phyloP scores from a whole-genome alignment of 2,797 vertebrate species.

The Pseudochirops corinnae region DNA sequence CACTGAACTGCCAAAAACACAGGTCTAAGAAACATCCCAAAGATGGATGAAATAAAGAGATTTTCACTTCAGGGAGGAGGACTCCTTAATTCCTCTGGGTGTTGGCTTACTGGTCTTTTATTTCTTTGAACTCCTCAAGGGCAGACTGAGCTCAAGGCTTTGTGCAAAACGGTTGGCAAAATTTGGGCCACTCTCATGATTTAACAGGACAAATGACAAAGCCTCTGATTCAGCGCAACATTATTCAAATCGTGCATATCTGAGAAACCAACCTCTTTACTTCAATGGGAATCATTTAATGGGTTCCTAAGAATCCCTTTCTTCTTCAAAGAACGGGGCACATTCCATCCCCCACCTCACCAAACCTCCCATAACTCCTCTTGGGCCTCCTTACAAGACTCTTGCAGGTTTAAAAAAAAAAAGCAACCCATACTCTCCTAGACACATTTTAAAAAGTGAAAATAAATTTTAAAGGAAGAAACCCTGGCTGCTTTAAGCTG shows the following conservation, averaged over 20 bases:
- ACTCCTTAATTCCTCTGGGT: neutral
- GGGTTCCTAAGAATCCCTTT: neutral
- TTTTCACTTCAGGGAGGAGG: neutral
- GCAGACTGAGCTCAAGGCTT: neutral
- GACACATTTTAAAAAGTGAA: neutral
- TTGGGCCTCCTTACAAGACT: neutral
- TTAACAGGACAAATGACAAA: neutral
- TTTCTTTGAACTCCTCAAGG: neutral
- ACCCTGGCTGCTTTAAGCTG: rapidly evolving
- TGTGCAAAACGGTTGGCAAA: neutral
- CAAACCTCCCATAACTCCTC: neutral
- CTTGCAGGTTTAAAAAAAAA: neutral
- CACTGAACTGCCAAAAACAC: neutral
- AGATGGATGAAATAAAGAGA: neutral
- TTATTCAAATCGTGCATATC: too few relatives aligned
- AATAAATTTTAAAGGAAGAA: neutral
- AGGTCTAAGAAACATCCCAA: neutral
- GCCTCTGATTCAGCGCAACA: neutral
- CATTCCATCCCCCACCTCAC: too few relatives aligned
- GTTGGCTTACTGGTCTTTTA: neutral
- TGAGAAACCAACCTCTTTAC: neutral
- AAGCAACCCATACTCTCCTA: neutral
- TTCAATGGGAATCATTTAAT: neutral
- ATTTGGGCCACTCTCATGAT: neutral
- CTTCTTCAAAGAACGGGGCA: neutral